These are phyloP conservation scores for Tenthredo livida DNA, from an alignment of 2,888 invertebrate species.

Conservation along the genomic window DNA sequence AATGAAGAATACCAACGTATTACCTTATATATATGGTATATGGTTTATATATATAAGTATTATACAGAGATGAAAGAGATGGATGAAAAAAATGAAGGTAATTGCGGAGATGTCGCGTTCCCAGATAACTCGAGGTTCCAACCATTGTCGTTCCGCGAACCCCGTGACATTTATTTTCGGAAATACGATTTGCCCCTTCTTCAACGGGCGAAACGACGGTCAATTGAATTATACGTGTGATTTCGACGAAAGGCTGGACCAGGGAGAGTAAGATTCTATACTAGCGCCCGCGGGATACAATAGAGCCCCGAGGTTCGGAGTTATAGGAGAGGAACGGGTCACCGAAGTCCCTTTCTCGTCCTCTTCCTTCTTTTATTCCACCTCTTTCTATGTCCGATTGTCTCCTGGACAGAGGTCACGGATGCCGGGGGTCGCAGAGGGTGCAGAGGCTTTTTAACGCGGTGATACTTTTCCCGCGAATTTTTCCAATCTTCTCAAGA, in stretches of 20 bases:
- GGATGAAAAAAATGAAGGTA: constrained; percentile 54
- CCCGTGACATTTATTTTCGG: constrained; percentile 48
- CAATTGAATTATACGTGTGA: constrained; percentile 64
- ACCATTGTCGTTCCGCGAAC: constrained; percentile 41
- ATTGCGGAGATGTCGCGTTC: constrained; percentile 38
- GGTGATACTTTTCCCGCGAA: constrained; percentile 63
- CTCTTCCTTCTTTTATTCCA: not conserved
- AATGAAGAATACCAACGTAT: not conserved
- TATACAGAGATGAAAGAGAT: constrained; percentile 36
- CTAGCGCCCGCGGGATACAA: constrained; percentile 46
- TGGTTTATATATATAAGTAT: no score
- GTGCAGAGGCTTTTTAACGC: constrained; percentile 57
- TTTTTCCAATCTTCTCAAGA: constrained; percentile 32
- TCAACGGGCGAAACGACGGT: constrained; percentile 56
- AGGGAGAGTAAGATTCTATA: constrained; percentile 46
- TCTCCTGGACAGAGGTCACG: constrained; percentile 56
- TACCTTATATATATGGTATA: not conserved
- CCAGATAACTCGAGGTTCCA: constrained; percentile 37
- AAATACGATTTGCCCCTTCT: constrained; percentile 51
- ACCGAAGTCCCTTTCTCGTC: constrained; percentile 25
- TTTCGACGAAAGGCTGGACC: constrained; percentile 46
- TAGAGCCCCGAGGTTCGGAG: constrained; percentile 35
- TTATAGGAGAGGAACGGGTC: constrained; percentile 45
- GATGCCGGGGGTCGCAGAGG: not conserved
- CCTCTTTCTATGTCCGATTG: constrained; percentile 49